Conservation (phyloP, 2,797 vertebrate species). For the Nasua narica region DNA sequence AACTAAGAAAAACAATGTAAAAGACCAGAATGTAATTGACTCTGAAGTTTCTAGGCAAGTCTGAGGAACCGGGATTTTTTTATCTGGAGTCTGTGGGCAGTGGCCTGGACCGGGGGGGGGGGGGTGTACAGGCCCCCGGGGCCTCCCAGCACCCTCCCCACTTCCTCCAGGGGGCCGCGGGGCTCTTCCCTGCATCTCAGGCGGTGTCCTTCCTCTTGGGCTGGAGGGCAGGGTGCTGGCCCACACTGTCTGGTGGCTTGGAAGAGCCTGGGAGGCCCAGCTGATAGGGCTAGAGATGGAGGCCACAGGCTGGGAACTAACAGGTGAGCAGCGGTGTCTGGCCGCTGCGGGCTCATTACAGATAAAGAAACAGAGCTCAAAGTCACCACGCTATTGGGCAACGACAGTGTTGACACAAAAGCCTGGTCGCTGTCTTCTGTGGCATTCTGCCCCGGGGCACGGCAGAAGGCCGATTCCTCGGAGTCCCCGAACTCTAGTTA, state of each 20-base stretch:
- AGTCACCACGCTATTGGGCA: background rate
- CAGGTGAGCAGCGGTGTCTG: background rate
- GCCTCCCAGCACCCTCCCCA: background rate
- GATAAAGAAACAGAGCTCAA: background rate
- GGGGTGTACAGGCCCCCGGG: background rate
- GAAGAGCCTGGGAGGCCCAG: background rate
- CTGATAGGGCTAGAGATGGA: background rate
- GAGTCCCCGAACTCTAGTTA: rapidly evolving
- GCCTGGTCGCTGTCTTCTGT: background rate
- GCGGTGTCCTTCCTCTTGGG: background rate
- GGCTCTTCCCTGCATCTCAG: background rate
- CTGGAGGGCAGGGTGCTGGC: rapidly evolving
- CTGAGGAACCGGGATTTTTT: background rate
- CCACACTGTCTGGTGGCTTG: background rate
- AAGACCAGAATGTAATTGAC: background rate
- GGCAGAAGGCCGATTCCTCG: background rate
- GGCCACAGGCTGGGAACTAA: background rate
- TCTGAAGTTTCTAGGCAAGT: background rate
- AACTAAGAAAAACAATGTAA: background rate
- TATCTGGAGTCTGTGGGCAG: background rate
- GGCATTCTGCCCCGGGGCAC: too few relatives aligned
- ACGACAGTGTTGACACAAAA: background rate
- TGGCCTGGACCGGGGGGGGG: rapidly evolving
- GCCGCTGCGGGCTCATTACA: too few relatives aligned
- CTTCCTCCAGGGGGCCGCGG: rapidly evolving